Base-by-base conservation (phyloP, 92 coral and sea anemone species). In the Phenganax marumi region DNA sequence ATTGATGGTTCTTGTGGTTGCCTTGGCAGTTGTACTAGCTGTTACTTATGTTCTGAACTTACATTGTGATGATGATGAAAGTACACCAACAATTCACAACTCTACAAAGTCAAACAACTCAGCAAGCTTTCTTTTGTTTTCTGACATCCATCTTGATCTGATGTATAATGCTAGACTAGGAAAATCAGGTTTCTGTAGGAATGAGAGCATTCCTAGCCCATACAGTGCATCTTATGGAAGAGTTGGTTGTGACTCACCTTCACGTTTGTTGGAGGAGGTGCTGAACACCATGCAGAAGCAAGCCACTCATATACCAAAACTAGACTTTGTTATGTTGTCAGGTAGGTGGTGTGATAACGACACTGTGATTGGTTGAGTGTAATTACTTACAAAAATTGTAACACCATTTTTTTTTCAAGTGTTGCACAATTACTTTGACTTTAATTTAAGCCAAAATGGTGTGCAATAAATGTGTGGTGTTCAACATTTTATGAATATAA, bases 221-320 rank as follows among this genome's bases (percentile, higher is more conserved):
- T 94, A 92, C 68, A 16, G 75, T 22, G 98, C 98, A 14, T 85
- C 82, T 11, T 92, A 88, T 87, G 98, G 98, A 61, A 84, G 98
- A 18, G 65, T 90, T 43, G 83, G 89, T 6, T 94, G 98, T 89
- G 98, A 94, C 65, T 85, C 97, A 0, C 98, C 98, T 2, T 68
- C 46, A n/a, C 24, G 46, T 18, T 84, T 92, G 64, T 22, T 94
- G 5, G 86, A 82, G 22, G 91, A 81, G 55, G 70, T 86, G 47
- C 73, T 94, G 76, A 80, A 85, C 57, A 93, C 92, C 12, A 84
- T 91, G 47, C 84, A 84, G 53, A 84, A 56, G 80, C 91, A 85
- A 24, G 79, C 87, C 50, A 54, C 26, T 24, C 63, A 61, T 19
- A 66, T 39, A 46, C 19, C 83, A 10, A 84, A 85, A 12, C 74